A percentile compares a stretch with the other conserved stretches of the same genome.
Evolutionary conservation across 2,888 invertebrate genomes (phyloP).

Genomic region (Sericinus montela): DNA sequence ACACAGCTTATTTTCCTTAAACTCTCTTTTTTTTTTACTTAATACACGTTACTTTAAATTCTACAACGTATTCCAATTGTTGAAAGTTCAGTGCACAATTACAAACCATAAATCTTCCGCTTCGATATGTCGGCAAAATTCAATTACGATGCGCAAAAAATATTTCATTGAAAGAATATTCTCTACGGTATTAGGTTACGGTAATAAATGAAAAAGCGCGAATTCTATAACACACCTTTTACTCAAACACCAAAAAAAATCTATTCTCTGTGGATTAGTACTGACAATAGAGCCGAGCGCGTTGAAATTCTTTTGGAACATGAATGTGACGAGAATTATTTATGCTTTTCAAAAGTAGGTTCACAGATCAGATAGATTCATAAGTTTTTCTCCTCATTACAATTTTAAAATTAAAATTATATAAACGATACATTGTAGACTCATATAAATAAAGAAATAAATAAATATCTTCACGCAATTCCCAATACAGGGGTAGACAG

Average conservation of each 20-base stretch:
- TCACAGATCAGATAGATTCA: no score
- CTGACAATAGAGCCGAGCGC: slow-evolving; percentile 23
- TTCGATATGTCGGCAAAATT: slow-evolving; percentile 11
- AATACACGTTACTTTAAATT: no score
- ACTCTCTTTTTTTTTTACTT: no score
- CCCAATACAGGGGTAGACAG: no score
- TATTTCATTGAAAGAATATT: slow-evolving; percentile 2
- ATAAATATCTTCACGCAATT: no score
- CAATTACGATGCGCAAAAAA: slow-evolving; percentile 11
- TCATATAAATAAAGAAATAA: no score
- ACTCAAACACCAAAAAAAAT: slow-evolving; percentile 17
- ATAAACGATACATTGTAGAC: no score
- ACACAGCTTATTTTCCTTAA: no score
- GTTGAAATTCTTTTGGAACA: slow-evolving; percentile 21
- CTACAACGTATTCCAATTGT: no score
- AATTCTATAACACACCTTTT: slow-evolving; percentile 16
- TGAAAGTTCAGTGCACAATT: slow-evolving; percentile 4
- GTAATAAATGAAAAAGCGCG: slow-evolving; percentile 11
- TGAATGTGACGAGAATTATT: slow-evolving; percentile 3
- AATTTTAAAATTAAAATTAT: no score
- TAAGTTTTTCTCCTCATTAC: no score
- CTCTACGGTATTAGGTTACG: slow-evolving; percentile 14
- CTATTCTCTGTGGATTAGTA: slow-evolving; percentile 27
- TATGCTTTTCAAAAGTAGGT: no score
- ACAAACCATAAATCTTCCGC: slow-evolving; percentile 11